These are phyloP conservation scores for Parnassius smintheus DNA, from an alignment of 2,888 invertebrate species.

Conservation along the genomic window DNA sequence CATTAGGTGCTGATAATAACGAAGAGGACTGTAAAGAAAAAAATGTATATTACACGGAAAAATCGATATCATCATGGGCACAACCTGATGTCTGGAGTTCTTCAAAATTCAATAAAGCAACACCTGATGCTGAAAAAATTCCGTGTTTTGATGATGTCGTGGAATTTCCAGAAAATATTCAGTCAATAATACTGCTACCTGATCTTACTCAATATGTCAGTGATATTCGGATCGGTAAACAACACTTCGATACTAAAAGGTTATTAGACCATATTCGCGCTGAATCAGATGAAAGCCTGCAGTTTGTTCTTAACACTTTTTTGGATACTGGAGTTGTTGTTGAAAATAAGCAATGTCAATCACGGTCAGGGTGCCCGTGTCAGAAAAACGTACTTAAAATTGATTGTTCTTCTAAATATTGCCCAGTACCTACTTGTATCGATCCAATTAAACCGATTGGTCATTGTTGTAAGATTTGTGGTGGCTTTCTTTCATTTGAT, in stretches of 20 bases:
- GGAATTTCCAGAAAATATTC: constrained; percentile 52
- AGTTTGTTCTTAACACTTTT: constrained; percentile 46
- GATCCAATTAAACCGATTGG: constrained; percentile 62
- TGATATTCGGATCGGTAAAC: constrained; percentile 43
- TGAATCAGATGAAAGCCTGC: constrained; percentile 37
- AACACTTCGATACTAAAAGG: background rate
- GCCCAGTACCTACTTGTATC: constrained; percentile 53
- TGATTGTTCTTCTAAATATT: constrained; percentile 58
- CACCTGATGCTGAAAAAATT: constrained; percentile 72
- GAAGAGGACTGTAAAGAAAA: constrained; percentile 50
- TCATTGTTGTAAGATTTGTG: constrained; percentile 69
- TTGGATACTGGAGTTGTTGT: constrained; percentile 39
- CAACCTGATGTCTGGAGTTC: constrained; percentile 71
- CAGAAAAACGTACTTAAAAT: constrained; percentile 48
- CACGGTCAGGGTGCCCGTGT: constrained; percentile 61
- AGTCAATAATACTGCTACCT: constrained; percentile 54
- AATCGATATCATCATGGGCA: constrained; percentile 54
- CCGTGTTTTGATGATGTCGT: constrained; percentile 73
- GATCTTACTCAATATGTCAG: constrained; percentile 45
- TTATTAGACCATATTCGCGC: constrained; percentile 32
- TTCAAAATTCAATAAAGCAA: constrained; percentile 63
- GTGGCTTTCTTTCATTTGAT: constrained; percentile 55
- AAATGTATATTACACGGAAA: constrained; percentile 55
- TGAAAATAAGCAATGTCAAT: constrained; percentile 37
- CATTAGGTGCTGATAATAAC: constrained; percentile 46